Evolutionary conservation across 2,888 invertebrate species (phyloP), one percentile per base, ranked within the genome.

Genomic region (Dugesia japonica): DNA sequence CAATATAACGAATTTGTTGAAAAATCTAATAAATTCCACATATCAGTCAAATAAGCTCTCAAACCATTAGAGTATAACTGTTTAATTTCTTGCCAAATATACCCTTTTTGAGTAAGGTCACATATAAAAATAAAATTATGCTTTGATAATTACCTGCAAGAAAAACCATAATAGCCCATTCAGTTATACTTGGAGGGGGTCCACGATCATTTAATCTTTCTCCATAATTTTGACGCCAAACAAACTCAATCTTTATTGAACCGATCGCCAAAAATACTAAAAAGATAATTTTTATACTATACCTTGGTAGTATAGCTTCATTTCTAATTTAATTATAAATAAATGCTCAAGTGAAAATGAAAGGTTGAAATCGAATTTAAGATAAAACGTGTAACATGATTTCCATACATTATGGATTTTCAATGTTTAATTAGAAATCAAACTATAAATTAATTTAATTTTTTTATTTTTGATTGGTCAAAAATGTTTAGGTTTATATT

Each of bases 1-100:
- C 97, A 92, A 85, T 98, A 98, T 42, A 97, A 87, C 4, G 95
- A 92, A 86, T 97, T 97, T 79, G 97, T 97, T 80, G 95, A 92
- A 85, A 97, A 97, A 87, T 97, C 97, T 81, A 97, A 91, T 78
- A 97, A 94, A 86, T 98, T 97, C 97, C 97, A 97, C 94, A 97
- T 94, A 85, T 98, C 95, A 82, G 93, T 90, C 78, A 92, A 90
- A 86, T 97, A 98, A 84, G 95, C 94, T 82, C 92, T 91, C 78
- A 95, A 87, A 0, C 97, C 97, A 81, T 94, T 92, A 85, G 94
- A 94, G 95, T 95, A 97, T 78, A 98, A 87, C 85, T 97, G 95
- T 85, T 97, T 98, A 81, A 97, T 93, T 87, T 98, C 97, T 82
- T 93, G 92, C 97, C 97, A 98, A 83, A 97, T 94, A 81, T 95